Evolutionary conservation across 1,140 invertebrate species (phyloP), one percentile per base, ranked within the genome.

Genomic region (Drosophila murphyi): DNA sequence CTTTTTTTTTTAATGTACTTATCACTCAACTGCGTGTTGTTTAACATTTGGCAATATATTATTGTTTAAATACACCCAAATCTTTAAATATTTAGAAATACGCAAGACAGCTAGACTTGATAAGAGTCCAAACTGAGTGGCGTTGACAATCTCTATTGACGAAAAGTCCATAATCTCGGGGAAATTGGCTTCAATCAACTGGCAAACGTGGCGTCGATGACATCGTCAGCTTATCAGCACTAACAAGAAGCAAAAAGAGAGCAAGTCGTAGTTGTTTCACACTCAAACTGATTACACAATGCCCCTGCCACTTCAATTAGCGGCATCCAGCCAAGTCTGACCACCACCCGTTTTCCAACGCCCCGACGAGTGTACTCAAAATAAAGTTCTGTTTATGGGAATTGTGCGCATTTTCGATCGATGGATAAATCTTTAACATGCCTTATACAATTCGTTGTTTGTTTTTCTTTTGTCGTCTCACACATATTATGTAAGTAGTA

Each of bases 261-360:
- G 34, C 32, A 47, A 67, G 50, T 41, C 32, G 10, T 48, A 57
- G 45, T 35, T 65, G 48, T 55, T 74, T 63, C 41, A 48, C 76
- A 72, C 45, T 63, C 62, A 52, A 69, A 61, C 61, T 76, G 83
- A 74, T 88, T 88, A 71, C 70, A 85, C 74, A 85, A 80, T 41
- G 51, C 41, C 47, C 20, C 20, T 31, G 45, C 3, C 29, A 70
- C 60, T 85, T 77, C 77, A 83, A 85, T 80, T 80, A 76, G 68
- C 72, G 72, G 51, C 57, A 60, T 76, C 71, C 20, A 20, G 20
- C 20, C 20, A 20, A 20, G 20, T 20, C 20, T 20, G 20, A 20
- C 20, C 20, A 20, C 20, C 20, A 20, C 20, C 20, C 20, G 20
- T 20, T 1, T 20, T 1, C 20, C 20, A 20, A 20, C 20, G 20